These are phyloP conservation scores for Actinernus sp. DNA, from an alignment of 92 coral and sea anemone species.

Conservation along the genomic window DNA sequence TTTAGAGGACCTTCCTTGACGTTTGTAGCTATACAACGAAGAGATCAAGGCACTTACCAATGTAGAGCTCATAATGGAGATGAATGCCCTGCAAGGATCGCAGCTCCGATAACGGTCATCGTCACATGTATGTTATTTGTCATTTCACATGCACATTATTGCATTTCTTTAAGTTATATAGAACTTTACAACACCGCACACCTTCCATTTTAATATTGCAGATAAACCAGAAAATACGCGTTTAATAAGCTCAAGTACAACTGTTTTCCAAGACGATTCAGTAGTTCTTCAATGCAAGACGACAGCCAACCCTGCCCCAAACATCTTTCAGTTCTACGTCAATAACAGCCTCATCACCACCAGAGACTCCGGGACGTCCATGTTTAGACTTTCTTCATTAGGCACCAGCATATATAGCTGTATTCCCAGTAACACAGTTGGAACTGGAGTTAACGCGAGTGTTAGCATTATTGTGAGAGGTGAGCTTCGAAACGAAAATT, in stretches of 20 bases:
- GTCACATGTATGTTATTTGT: no score
- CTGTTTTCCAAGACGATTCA: not conserved
- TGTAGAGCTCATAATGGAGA: not conserved
- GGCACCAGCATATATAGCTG: not conserved
- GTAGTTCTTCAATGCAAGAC: not conserved
- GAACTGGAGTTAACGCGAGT: not conserved
- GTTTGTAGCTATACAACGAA: not conserved
- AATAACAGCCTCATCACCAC: not conserved
- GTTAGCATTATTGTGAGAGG: not conserved
- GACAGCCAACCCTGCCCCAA: not conserved
- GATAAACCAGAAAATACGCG: not conserved
- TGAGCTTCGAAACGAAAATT: not conserved
- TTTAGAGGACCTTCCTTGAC: not conserved
- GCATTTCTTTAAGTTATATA: no score
- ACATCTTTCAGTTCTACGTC: not conserved
- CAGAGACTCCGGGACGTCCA: not conserved
- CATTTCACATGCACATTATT: no score
- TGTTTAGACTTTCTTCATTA: not conserved
- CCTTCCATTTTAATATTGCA: not conserved
- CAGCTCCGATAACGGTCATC: not conserved
- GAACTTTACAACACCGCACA: no score
- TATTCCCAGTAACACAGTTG: not conserved
- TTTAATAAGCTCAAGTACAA: not conserved
- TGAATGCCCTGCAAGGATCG: not conserved
- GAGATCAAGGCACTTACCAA: not conserved